A percentile compares a stretch with the other conserved stretches of the same genome.
phyloP scores from a whole-genome alignment of 2,888 invertebrate genomes.

The Cryptosula pallasiana region DNA sequence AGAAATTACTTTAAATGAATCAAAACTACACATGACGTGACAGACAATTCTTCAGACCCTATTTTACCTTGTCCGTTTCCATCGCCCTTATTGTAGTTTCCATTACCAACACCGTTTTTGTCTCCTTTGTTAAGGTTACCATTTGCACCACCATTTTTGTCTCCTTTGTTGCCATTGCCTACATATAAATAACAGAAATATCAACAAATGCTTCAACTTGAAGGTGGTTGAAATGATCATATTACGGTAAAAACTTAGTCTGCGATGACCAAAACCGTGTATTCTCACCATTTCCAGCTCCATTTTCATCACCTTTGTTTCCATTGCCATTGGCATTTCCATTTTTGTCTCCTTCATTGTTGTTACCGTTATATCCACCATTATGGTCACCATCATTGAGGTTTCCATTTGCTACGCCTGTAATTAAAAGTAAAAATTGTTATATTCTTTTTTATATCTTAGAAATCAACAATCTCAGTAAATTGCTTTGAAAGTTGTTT shows the following conservation, averaged over 20 bases:
- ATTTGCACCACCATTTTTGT: neutral
- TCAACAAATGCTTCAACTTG: no score
- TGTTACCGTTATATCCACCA: neutral
- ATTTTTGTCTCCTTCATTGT: neutral
- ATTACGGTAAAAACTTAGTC: no score
- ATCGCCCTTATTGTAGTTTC: neutral
- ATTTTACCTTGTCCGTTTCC: constrained; percentile 2
- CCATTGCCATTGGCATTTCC: neutral
- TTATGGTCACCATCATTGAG: neutral
- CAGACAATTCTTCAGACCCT: no score
- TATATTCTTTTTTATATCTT: no score
- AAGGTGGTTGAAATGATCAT: no score
- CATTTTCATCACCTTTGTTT: neutral
- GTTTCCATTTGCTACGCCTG: neutral
- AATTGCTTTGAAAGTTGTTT: no score
- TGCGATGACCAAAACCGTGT: no score
- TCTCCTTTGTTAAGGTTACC: constrained; percentile 4
- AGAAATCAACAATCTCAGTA: no score
- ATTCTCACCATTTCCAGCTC: neutral
- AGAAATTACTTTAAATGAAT: no score
- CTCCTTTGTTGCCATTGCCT: constrained; percentile 6
- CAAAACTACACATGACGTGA: no score
- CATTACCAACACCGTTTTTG: constrained; percentile 5
- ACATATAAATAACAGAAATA: no score
- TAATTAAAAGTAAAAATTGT: no score